Conservation (phyloP, 2,888 invertebrate species). For the Drosophila multiciliata region DNA sequence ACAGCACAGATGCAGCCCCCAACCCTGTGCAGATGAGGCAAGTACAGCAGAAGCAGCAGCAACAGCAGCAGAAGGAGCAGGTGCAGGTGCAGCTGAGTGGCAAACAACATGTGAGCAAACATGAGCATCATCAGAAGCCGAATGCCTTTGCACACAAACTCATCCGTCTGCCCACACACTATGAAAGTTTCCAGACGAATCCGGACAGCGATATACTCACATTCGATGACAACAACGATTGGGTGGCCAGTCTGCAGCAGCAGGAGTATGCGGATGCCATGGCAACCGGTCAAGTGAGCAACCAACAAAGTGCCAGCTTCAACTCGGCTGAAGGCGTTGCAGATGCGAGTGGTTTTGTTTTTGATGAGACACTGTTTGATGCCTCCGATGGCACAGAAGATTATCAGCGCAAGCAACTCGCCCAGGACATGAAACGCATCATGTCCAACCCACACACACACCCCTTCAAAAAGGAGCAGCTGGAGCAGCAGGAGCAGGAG, state of each 20-base stretch:
- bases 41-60: slow-evolving; percentile 25
- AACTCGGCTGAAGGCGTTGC: slow-evolving; percentile 19
- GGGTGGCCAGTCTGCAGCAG: slow-evolving; percentile 65
- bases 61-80: slow-evolving; percentile 18
- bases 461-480: slow-evolving; percentile 11
- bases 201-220: slow-evolving; percentile 81
- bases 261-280: slow-evolving; percentile 64
- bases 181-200: slow-evolving; percentile 82
- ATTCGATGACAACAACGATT: slow-evolving; percentile 75
- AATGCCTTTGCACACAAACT: slow-evolving; percentile 67
- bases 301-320: slow-evolving; percentile 6
- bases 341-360: slow-evolving; percentile 54
- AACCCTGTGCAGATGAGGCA: slow-evolving; percentile 7
- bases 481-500: slow-evolving; percentile 3
- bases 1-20: slow-evolving; percentile 31
- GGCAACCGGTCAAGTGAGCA: slow-evolving; percentile 50
- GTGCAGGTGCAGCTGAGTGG: slow-evolving; percentile 7
- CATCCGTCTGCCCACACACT: slow-evolving; percentile 79
- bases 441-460: slow-evolving; percentile 81
- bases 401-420: slow-evolving; percentile 83
- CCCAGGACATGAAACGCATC: slow-evolving; percentile 84
- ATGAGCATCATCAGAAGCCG: slow-evolving; percentile 74
- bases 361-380: slow-evolving; percentile 78
- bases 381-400: slow-evolving; percentile 77
- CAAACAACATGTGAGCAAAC: slow-evolving; percentile 67